phyloP scores from a whole-genome alignment of 2,888 invertebrate genomes.

The Tryphoninae sp. region DNA sequence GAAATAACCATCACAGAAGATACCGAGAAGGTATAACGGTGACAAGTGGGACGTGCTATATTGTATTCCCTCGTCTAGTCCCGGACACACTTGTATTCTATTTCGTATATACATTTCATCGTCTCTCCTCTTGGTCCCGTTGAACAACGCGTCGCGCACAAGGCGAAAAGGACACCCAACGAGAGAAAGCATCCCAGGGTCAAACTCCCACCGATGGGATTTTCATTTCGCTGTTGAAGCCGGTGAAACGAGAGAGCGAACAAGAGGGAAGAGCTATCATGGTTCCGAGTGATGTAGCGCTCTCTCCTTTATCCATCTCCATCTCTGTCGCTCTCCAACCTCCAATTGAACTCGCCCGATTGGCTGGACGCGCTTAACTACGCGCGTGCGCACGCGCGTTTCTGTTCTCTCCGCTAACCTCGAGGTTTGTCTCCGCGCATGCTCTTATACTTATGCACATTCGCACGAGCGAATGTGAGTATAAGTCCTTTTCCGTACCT shows the following conservation, averaged over 20 bases:
- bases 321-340: background rate
- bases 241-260: constrained; percentile 40
- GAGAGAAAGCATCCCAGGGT: constrained; percentile 36
- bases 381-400: too few species aligned
- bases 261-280: constrained; percentile 34
- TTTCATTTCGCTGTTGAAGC: constrained; percentile 55
- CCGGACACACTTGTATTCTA: constrained; percentile 33
- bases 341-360: background rate
- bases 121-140: background rate
- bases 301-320: background rate
- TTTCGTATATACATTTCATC: constrained; percentile 19
- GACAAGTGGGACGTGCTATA: constrained; percentile 2
- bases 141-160: constrained; percentile 1
- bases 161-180: constrained; percentile 26
- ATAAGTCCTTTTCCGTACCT: background rate
- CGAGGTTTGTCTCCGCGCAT: background rate
- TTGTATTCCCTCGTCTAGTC: constrained; percentile 12
- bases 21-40: constrained; percentile 16
- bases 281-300: constrained; percentile 42
- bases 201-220: constrained; percentile 44
- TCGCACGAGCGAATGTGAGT: background rate
- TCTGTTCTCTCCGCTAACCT: too few species aligned
- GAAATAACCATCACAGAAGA: constrained; percentile 20
- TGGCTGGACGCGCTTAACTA: background rate
- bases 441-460: background rate